Percentiles rank a stretch among this genome's conserved stretches.
Evolutionary conservation across 2,888 invertebrate species (phyloP).

Genomic region (Galerucella calmariensis): DNA sequence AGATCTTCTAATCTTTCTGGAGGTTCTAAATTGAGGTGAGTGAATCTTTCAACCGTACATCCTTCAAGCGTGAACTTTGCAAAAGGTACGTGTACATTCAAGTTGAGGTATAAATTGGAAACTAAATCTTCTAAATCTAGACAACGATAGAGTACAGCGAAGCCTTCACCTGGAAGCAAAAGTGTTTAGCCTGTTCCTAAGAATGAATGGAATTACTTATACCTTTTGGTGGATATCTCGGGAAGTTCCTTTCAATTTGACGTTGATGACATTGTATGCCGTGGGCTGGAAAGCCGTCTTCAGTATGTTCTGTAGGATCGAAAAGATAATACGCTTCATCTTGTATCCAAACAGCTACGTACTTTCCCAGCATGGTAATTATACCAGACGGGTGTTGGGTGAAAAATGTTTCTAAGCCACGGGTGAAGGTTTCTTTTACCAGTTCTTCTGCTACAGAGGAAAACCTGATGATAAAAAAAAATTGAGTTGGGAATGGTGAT

Average conservation of each 20-base stretch:
- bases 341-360: conserved; percentile 57
- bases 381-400: conserved; percentile 53
- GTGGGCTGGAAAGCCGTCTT: conserved; percentile 54
- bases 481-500: not conserved
- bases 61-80: conserved; percentile 46
- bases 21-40: conserved; percentile 52
- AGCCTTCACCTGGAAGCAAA: conserved; percentile 44
- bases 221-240: conserved; percentile 9
- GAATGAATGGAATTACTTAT: not conserved
- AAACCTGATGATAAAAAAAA: conserved; percentile 19
- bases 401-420: conserved; percentile 53
- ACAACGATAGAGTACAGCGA: conserved; percentile 53
- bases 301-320: conserved; percentile 59
- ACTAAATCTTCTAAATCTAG: conserved; percentile 50
- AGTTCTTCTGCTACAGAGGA: conserved; percentile 43
- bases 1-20: conserved; percentile 49
- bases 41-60: conserved; percentile 52
- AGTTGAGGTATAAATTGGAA: conserved; percentile 51
- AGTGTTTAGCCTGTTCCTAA: not conserved
- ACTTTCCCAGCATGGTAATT: conserved; percentile 49
- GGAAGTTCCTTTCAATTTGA: not conserved
- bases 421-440: conserved; percentile 43
- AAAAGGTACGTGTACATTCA: conserved; percentile 39
- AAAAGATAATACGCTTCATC: conserved; percentile 52
- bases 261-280: conserved; percentile 41